A percentile compares a stretch with the other conserved stretches of the same genome.
Conservation (phyloP, 2,797 vertebrate species). For the Myiothlypis coronata region DNA sequence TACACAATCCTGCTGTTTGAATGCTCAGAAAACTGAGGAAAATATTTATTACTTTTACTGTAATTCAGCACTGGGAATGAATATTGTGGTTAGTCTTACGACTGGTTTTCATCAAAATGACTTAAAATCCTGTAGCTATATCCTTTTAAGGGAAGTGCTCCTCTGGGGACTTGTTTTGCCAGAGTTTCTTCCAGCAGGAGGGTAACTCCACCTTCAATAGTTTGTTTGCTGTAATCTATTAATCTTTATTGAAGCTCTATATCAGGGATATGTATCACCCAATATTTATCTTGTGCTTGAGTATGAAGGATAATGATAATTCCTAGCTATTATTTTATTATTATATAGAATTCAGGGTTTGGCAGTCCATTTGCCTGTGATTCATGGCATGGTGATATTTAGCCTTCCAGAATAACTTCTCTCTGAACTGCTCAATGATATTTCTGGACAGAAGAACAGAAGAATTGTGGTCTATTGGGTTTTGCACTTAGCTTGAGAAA, state of each 20-base stretch:
- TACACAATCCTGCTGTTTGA: neutral
- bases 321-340: neutral
- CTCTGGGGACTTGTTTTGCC: neutral
- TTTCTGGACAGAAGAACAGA: neutral
- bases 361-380: neutral
- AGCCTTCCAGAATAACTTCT: neutral
- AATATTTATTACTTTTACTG: neutral
- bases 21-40: neutral
- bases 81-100: neutral
- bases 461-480: neutral
- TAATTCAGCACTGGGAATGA: neutral
- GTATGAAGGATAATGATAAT: neutral
- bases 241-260: neutral
- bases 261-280: neutral
- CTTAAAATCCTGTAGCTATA: neutral
- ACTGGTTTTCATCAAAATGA: constrained; percentile 4
- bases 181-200: neutral
- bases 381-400: neutral
- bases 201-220: neutral
- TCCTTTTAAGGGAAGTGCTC: neutral
- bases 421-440: neutral
- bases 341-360: neutral
- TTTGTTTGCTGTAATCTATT: neutral
- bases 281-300: neutral
- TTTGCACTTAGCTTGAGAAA: constrained; percentile 2